Base-by-base conservation (phyloP, 2,797 vertebrate species). In the Sebastolobus alascanus region DNA sequence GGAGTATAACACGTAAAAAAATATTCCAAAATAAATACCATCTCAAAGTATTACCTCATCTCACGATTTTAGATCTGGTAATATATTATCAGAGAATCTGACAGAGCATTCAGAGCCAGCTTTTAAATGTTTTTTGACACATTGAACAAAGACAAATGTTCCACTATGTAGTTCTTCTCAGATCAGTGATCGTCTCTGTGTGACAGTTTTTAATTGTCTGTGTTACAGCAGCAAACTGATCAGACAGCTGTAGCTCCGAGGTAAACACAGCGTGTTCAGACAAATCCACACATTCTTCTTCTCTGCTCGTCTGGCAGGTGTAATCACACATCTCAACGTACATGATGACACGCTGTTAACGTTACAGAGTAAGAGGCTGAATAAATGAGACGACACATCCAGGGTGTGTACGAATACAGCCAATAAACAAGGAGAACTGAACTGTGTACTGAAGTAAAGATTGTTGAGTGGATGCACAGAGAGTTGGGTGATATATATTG, bases 191-290 rank as follows among this genome's bases (percentile, higher is more conserved):
- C n/a, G 18, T 12, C n/a, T 65, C 61, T 29, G 25, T 20, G 74
- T 22, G 54, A 54, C 63, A 2, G 5, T 14, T 65, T 37, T 8
- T 18, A 25, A 25, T 18, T 9, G 6, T 25, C 3, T 1, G 14
- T 18, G 46, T 60, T 7, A 9, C 8, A 27, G 20, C 6, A 61
- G 70, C 12, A 2, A 38, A 61, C 65, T 13, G 67, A 77, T 73
- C 58, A 55, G 16, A 73, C 71, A 43, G 75, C 78, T 82, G 76
- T 18, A n/a, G 70, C 77, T 74, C 14, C 2, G 37, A 63, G 46
- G 35, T 54, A 35, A 78, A 79, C 69, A 43, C 31, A 12, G 79
- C 93, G 13, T 89, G 93, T 89, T 78, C 75, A 83, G 86, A 85
- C 93, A 66, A 1, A 80, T 79, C 82, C 20, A 75, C 89, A 77